Base-by-base conservation (phyloP, 2,797 vertebrate genomes). In the Sebastes cheni region DNA sequence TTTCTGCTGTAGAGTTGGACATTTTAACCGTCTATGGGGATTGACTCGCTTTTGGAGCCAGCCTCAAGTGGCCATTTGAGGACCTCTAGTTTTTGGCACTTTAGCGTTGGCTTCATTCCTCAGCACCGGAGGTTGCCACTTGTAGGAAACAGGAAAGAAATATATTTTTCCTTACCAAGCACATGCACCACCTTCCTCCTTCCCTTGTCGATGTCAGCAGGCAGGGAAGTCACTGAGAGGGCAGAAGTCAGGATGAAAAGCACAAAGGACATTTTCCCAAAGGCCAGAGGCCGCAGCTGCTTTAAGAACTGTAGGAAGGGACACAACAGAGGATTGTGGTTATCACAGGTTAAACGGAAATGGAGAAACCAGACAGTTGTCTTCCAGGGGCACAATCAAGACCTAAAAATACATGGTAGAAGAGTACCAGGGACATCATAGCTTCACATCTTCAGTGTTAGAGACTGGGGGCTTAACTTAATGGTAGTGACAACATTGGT, bases 171-270 rank as follows among this genome's bases (percentile, higher is more conserved):
- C 96, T 95, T 93, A 99, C 98, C 97, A 3, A 98, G 95, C 62
- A 98, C 98, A 1, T 99, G 97, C 16, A 98, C 97, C 67, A 98
- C 96, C 87, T 97, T 97, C 85, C 96, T 98, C 77, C 95, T 91
- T 66, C 96, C 96, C 39, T 96, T 96, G 67, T 96, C 95, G 27
- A 77, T 75, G 50, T 91, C 95, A 2, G 85, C 71, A 18, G 88
- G 80, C 67, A 89, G 83, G 3, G 91, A 85, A 2, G 67, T 89
- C 80, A 85, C 90, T 1, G 84, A 79, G 56, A 94, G 84, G 83
- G 73, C 78, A 62, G 83, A 94, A 64, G 83, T 91, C 82, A 93
- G 46, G 85, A 92, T 60, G 34, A 93, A 81, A 68, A 82, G 56
- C 67, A 87, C 30, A 30, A 90, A 56, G 25, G 61, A 82, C 54